Base-by-base conservation (phyloP, 2,113 vertebrate species). In the Hypocryptadius cinnamomeus region DNA sequence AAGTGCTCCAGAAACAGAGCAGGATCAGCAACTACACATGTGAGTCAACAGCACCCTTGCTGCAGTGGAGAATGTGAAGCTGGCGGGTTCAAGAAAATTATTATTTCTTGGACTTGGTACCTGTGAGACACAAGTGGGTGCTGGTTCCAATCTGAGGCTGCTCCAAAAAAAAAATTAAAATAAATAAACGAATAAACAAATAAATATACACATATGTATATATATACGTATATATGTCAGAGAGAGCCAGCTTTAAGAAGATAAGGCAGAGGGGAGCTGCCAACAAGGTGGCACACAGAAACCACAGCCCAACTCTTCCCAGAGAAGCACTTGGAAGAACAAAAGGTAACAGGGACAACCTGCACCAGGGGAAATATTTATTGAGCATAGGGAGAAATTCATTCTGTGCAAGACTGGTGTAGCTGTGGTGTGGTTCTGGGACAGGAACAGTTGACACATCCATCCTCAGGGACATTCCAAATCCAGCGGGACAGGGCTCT, bases 1-100 rank as follows among this genome's bases (percentile, higher is more conserved):
- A 68, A 94, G 45, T 39, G 73, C 84, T 87, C 89, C 78, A 87
- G 74, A 89, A 92, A 78, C 11, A 66, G 48, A 84, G 53, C 65
- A 65, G 45, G 45, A 88, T 44, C 57, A 92, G 68, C 81, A 87
- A 59, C 37, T 66, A 35, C 5, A 9, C n/a, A 15, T 1, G 0
- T 63, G 33, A 74, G 48, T 79, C 74, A 78, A 50, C 45, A 83
- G 28, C 15, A 6, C 42, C 51, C 13, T 73, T 85, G 33, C 65
- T 90, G 53, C 73, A 71, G 23, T 4, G 12, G 47, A 70, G 33
- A 79, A 71, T 3, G 1, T 3, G 7, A 60, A 89, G 48, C 65
- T 64, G 53, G 42, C 42, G 57, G 19, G 35, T 53, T 63, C n/a
- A 54, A 68, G 53, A 64, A 73, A 50, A 56, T 42, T 1, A 50